Base-by-base conservation (phyloP, 2,797 vertebrate genomes). In the Lagodon rhomboides region DNA sequence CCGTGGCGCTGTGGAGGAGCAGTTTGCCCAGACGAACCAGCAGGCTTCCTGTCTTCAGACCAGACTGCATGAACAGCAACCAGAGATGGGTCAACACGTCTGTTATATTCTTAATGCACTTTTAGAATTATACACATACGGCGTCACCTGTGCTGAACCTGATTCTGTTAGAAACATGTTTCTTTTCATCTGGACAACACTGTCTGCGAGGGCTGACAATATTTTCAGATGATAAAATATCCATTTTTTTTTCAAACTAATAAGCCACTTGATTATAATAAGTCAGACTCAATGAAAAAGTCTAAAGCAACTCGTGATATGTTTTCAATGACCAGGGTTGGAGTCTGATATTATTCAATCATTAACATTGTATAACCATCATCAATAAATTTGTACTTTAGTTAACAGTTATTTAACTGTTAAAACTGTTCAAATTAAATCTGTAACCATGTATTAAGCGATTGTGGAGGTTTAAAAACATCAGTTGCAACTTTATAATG, bases 11-110 rank as follows among this genome's bases (percentile, higher is more conserved):
- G 90, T 98, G 97, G 38, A 98, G 82, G 22, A 95, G 60, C 69
- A 99, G 94, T 70, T 97, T 98, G 60, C 92, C 94, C 83, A 98
- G 85, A 47, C 97, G 97, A 4, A 64, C 85, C 73, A 95, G 75
- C 47, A 97, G 92, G 53, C 90, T 61, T 59, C 98, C 98, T 0
- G 89, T 95, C 93, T 97, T 99, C 81, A 98, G 88, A 77, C 95
- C 96, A 80, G 94, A 93, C 98, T 99, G 84, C 18, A 66, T 67
- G 30, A 91, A 82, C 1, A 54, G 22, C 1, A 71, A 79, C 13
- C 18, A 44, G 5, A 67, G 7, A 65, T 27, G 4, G 23, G 41
- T 62, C 41, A 49, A 16, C 2, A 60, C 47, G 47, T 16, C 3
- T n/a, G 53, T 46, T 11, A 71, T 22, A 17, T 2, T 30, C 25